Percentiles rank a stretch among this genome's conserved stretches.
These are phyloP conservation scores for Stenchaetothrips biformis DNA, from an alignment of 2,888 invertebrate genomes.

Conservation along the genomic window DNA sequence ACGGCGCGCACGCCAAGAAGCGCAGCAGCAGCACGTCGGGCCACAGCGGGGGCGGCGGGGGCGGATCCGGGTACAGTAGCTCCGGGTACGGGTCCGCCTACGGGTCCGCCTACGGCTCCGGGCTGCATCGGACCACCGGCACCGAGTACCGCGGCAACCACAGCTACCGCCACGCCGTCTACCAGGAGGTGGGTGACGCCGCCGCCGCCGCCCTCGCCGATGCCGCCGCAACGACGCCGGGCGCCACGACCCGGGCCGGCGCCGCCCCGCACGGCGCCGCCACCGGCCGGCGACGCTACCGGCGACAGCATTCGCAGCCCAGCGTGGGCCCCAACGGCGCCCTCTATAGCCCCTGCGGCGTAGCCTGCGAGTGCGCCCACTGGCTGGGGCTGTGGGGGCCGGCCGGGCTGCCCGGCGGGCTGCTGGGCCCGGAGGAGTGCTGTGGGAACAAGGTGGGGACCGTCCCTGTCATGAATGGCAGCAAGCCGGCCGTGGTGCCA, in stretches of 20 bases:
- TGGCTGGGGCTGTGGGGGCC: not conserved
- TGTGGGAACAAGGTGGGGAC: too few relatives aligned
- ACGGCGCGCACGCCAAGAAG: conserved; percentile 13
- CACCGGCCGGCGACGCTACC: conserved; percentile 4
- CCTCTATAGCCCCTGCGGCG: not conserved
- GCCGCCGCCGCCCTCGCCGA: not conserved
- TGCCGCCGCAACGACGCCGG: not conserved
- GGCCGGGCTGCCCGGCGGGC: not conserved
- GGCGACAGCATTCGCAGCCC: not conserved
- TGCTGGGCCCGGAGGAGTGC: not conserved
- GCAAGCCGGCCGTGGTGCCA: too few relatives aligned
- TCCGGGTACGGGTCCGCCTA: conserved; percentile 15
- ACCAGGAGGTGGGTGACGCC: conserved; percentile 22
- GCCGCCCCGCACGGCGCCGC: not conserved
- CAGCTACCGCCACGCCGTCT: not conserved
- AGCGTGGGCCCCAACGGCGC: not conserved
- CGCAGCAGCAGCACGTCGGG: conserved; percentile 10
- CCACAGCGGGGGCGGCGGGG: not conserved
- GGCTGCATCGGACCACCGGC: not conserved
- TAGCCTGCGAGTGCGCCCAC: not conserved
- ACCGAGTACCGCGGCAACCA: conserved; percentile 2
- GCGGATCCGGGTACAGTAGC: conserved; percentile 1
- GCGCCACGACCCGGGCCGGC: not conserved
- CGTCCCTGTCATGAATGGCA: too few relatives aligned
- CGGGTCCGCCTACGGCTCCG: conserved; percentile 9